Evolutionary conservation across 2,113 vertebrate species (phyloP), one percentile per base, ranked within the genome.

Genomic region (Tupaia chinensis): DNA sequence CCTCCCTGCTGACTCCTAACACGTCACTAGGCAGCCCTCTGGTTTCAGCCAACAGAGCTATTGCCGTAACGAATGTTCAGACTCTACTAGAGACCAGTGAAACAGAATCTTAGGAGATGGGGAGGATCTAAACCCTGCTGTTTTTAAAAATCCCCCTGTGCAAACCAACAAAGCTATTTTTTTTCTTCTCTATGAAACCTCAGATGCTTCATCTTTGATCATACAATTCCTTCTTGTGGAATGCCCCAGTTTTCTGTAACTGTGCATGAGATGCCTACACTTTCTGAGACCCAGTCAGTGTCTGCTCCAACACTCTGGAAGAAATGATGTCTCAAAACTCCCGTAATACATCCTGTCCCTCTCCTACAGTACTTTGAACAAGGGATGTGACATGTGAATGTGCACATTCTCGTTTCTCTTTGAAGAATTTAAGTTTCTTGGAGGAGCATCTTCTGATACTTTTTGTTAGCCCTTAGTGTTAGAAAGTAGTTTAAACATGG

Each of bases 361-460:
- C 19, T 84, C 8, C 20, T 9, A 25, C 1, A 56, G 23, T 25
- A 32, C 20, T 92, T 56, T 63, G 44, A 53, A 77, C 56, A 10
- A 66, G 61, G 23, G 23, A 14, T 80, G 65, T 87, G 83, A 83
- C 16, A 19, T 22, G 14, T 63, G 29, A 65, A 10, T 78, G n/a
- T 93, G 16, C 6, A 32, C 63, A 27, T 77, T 77, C 17, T 73
- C 79, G 58, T 93, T 83, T 80, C 8, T 94, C n/a, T 93, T 77
- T 66, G 70, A 87, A 87, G 27, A 82, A 76, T 70, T 32, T 88
- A 44, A 73, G 56, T 80, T 91, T 91, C 84, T 44, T 85, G 19
- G 12, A n/a, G 23, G n/a, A 12, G 2, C 17, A 14, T 68, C 15
- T 81, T 83, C 19, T 5, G 60, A 32, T 10, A 58, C 70, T 63